Evolutionary conservation across 2,888 invertebrate genomes (phyloP).

Genomic region (Drosophila paranaensis): DNA sequence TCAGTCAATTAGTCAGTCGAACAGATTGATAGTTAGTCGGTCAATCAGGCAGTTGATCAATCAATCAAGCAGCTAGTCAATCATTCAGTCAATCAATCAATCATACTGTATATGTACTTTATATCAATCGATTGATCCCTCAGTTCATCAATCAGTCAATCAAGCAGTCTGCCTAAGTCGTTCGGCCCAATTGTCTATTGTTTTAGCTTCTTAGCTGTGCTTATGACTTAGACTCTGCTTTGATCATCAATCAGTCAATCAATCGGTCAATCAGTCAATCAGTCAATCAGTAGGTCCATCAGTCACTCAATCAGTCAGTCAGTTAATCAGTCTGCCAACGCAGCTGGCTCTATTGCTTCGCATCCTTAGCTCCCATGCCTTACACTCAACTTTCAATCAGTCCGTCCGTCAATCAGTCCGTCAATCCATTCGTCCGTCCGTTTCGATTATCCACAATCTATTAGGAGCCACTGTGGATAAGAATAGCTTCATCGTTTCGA

Average conservation of each 20-base stretch:
- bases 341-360: no score
- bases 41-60: no score
- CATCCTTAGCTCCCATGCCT: background rate
- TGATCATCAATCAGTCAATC: background rate
- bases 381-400: background rate
- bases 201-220: no score
- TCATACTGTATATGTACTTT: no score
- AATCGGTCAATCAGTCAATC: fast-evolving
- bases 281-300: background rate
- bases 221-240: no score
- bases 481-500: no score
- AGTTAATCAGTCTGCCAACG: background rate
- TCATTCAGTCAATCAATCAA: background rate
- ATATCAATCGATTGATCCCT: no score
- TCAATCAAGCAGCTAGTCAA: no score
- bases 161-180: no score
- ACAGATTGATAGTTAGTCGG: no score
- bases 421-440: background rate
- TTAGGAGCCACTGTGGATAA: background rate
- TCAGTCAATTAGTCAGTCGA: background rate
- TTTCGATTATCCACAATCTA: background rate
- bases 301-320: background rate
- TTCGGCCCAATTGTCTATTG: no score
- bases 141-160: background rate
- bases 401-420: background rate